Base-by-base conservation (phyloP, 2,888 invertebrate genomes). In the Scrobipalpa atriplicella region DNA sequence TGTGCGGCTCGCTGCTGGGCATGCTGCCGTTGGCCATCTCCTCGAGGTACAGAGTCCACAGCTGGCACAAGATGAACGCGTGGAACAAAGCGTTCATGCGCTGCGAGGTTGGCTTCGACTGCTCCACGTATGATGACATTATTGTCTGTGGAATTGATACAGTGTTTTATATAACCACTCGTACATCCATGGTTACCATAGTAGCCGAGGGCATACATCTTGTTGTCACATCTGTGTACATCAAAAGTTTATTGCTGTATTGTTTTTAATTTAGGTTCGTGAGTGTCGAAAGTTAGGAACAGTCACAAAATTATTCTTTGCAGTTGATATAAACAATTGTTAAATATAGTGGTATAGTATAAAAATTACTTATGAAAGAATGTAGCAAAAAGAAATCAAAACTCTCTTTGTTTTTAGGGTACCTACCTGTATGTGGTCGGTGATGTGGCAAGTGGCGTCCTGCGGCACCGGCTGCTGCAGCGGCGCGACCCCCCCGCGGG, bases 1-100 rank as follows among this genome's bases (percentile, higher is more conserved):
- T 94, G 78, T 96, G 95, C 13, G 95, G 94, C 80, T 97, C 97
- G 47, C 94, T 93, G 81, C 94, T 95, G 72, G 95, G 96, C 73
- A 93, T 90, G 80, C 94, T 94, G 56, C 93, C 93, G 61, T 93
- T 94, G 0, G 97, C 96, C 77, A 96, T 94, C 86, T 97, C 97
- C 87, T 99, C 99, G 83, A 99, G 95, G 91, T 99, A 99, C 75
- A 99, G 95, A 0, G 99, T 99, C 99, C 99, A 99, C 71, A 99
- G 93, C 95, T 99, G 99, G 83, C 99, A 99, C 62, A 99, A 94
- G 69, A 99, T 97, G 88, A 99, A 99, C 3, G 99, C 98, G 89
- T 99, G 98, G 88, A 98, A 99, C 64, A 99, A 92, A 0, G 99
- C 98, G 64, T 97, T 98, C 98, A 99, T 98, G 80, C 99, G 98